Percentiles rank a stretch among this genome's conserved stretches.
Evolutionary conservation across 2,888 invertebrate genomes (phyloP).

Genomic region (Cataglyphis altisquamis): DNA sequence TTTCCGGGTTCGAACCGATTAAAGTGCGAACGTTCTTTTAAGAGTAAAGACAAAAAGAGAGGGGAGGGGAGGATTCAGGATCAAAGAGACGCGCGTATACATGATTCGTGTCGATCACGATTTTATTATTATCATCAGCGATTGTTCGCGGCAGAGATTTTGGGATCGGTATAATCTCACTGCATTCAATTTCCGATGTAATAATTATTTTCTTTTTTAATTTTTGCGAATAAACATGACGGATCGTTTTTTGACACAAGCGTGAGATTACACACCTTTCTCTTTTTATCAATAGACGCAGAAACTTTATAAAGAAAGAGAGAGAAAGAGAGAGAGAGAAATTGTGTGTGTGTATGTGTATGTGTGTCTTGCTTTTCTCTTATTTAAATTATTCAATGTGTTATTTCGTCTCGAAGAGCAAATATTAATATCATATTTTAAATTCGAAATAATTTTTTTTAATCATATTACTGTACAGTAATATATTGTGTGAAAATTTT

Average conservation of each 20-base stretch:
- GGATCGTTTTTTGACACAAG: background rate
- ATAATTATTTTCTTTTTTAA: background rate
- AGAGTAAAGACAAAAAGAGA: background rate
- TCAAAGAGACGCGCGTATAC: background rate
- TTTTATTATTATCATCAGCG: background rate
- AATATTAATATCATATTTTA: background rate
- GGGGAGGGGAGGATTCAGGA: background rate
- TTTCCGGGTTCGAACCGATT: slow-evolving; percentile 39
- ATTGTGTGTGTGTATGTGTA: too few species aligned
- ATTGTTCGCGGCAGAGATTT: background rate
- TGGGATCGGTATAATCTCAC: background rate
- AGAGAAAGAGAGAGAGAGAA: too few species aligned
- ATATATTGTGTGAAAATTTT: background rate
- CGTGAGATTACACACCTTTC: background rate
- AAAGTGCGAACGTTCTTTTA: slow-evolving; percentile 22
- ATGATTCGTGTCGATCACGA: slow-evolving; percentile 3
- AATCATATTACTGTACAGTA: background rate
- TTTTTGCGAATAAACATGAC: background rate
- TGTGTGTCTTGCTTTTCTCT: background rate
- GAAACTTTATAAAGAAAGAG: background rate
- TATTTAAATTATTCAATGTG: background rate
- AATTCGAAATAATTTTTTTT: background rate
- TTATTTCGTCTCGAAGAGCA: background rate
- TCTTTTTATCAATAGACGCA: background rate
- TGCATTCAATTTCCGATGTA: background rate